Evolutionary conservation across 1,140 invertebrate species (phyloP), one percentile per base, ranked within the genome.

Genomic region (Drosophila arawakana): DNA sequence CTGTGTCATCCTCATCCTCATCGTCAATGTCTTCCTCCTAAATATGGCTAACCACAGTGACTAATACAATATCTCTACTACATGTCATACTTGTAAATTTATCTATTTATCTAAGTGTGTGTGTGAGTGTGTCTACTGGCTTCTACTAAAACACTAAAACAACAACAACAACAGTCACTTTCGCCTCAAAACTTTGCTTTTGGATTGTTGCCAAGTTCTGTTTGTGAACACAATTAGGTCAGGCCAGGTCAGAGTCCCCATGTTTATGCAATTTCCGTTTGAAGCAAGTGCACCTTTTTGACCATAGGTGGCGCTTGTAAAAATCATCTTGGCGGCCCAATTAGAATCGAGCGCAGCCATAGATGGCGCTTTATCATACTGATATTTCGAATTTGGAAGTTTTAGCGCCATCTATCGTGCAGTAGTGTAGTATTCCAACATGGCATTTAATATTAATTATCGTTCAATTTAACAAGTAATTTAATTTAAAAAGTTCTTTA

Each of bases 141-240:
- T 76, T 73, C 41, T 69, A 76, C 62, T 76, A 76, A 76, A 73
- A 54, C 44, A 78, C 80, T 81, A 80, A 80, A 61, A 54, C 49
- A 73, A 63, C 21, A 62, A 39, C 10, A 62, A 30, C 49, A 73
- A 67, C 25, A 44, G 67, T 47, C 58, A 62, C 44, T 71, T 59
- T 71, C 73, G 65, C 43, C 46, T 71, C 8, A 58, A 70, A 65
- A 60, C 49, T 75, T 49, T 55, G 46, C 34, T 65, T 58, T 58
- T 74, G 75, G 63, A 59, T 37, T 50, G 46, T 57, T 58, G 65
- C 75, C 72, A 75, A 74, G 34, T 66, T 39, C 39, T 34, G 25
- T 30, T 30, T 30, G 68, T 34, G 25, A 13, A 54, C 21, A 46
- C 10, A 55, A 43, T 57, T 59, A 37, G 73, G 69, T 73, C 69